Conservation (phyloP, 2,888 invertebrate species). For the Tenthredo mesomela region DNA sequence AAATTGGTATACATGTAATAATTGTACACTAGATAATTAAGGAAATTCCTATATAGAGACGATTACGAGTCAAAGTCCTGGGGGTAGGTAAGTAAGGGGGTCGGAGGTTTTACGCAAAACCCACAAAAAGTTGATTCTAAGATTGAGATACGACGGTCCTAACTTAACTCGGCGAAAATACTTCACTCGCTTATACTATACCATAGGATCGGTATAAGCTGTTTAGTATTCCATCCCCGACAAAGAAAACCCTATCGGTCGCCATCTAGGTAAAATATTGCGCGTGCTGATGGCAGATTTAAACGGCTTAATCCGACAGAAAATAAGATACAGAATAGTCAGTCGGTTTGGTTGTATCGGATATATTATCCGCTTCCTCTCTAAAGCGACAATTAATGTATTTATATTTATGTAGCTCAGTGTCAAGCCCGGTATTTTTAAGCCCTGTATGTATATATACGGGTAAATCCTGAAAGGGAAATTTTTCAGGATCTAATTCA, state of each 20-base stretch:
- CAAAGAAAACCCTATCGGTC: conserved; percentile 68
- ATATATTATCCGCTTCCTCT: background rate
- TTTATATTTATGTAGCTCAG: conserved; percentile 10
- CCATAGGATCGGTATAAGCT: conserved; percentile 61
- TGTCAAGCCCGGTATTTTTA: background rate
- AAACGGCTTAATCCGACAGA: conserved; percentile 71
- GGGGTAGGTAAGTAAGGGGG: no score
- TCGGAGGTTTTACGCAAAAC: conserved; percentile 45
- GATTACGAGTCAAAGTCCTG: no score
- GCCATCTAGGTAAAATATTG: conserved; percentile 73
- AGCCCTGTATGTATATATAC: background rate
- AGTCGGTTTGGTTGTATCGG: conserved; percentile 7
- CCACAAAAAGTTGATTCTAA: conserved; percentile 65
- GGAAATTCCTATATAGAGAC: background rate
- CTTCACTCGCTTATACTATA: background rate
- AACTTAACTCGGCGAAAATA: conserved; percentile 39
- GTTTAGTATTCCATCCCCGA: conserved; percentile 71
- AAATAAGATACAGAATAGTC: conserved; percentile 59
- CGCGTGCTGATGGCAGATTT: conserved; percentile 63
- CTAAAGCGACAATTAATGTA: conserved; percentile 13
- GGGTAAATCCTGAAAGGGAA: background rate
- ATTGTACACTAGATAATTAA: background rate
- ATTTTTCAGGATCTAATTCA: conserved; percentile 9
- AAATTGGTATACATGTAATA: background rate
- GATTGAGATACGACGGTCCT: conserved; percentile 63